These are phyloP conservation scores for Formicarius rufipectus DNA, from an alignment of 2,113 vertebrate genomes.

Conservation along the genomic window DNA sequence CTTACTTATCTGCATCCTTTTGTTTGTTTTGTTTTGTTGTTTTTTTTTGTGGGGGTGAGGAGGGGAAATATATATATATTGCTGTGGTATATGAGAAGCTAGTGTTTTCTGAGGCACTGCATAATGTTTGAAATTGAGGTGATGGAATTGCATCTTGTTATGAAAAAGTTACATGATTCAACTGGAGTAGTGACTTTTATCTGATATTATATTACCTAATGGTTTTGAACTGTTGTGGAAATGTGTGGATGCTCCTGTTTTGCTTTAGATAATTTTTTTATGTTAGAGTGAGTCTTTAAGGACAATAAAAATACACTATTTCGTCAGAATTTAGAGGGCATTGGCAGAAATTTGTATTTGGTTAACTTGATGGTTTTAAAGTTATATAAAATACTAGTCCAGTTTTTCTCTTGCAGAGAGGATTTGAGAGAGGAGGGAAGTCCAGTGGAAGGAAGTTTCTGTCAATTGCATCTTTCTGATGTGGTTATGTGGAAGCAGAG, in stretches of 20 bases:
- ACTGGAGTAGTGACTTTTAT: not conserved
- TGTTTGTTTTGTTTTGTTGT: not conserved
- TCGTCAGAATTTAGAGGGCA: not conserved
- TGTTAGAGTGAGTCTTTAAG: not conserved
- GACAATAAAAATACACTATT: not conserved
- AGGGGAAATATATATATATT: not conserved
- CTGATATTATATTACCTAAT: not conserved
- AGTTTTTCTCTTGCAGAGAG: not conserved
- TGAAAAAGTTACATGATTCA: not conserved
- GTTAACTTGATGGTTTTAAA: not conserved
- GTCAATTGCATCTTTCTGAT: not conserved
- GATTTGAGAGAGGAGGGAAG: not conserved
- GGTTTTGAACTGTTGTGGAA: not conserved
- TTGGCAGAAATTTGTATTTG: not conserved
- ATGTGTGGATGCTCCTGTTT: not conserved
- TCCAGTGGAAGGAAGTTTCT: not conserved
- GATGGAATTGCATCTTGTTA: not conserved
- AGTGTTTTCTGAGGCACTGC: not conserved
- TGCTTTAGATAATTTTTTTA: not conserved
- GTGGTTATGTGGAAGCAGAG: not conserved
- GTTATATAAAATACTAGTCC: not conserved
- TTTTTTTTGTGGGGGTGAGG: not conserved
- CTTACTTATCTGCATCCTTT: not conserved
- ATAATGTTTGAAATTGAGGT: not conserved
- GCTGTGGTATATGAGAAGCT: not conserved